Evolutionary conservation across 2,888 invertebrate genomes (phyloP).

Genomic region (Caenorhabditis sp.): DNA sequence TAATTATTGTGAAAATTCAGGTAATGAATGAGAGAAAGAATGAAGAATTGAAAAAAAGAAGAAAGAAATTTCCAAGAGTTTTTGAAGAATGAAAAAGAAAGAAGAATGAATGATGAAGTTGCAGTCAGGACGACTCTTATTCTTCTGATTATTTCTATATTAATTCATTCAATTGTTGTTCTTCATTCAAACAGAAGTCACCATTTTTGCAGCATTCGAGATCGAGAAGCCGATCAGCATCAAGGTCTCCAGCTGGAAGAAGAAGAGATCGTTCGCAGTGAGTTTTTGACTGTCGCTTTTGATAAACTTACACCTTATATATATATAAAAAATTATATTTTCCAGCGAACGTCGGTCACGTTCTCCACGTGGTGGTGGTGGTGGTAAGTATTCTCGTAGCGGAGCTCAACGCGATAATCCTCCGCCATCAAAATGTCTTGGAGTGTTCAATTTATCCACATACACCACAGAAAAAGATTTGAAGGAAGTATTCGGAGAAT

Average conservation of each 20-base stretch:
- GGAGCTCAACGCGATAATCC: constrained; percentile 78
- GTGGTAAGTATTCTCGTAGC: constrained; percentile 11
- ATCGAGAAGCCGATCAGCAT: constrained; percentile 14
- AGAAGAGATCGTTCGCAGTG: constrained; percentile 14
- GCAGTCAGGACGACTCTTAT: not conserved
- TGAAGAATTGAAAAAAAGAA: constrained; percentile 2
- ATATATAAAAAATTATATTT: not conserved
- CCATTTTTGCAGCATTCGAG: constrained; percentile 25
- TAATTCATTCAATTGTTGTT: not conserved
- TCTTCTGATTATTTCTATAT: constrained; percentile 1
- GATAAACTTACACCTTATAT: not conserved
- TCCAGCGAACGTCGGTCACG: constrained; percentile 22
- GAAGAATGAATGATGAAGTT: constrained; percentile 3
- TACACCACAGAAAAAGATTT: constrained; percentile 91
- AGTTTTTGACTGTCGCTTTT: not conserved
- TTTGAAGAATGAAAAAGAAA: constrained; percentile 5
- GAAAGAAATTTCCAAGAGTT: constrained; percentile 3
- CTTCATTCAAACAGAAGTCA: not conserved
- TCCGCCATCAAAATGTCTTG: constrained; percentile 86
- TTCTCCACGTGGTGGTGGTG: constrained; percentile 24
- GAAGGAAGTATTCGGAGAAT: constrained; percentile 89
- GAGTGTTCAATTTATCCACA: constrained; percentile 91
- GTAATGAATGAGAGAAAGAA: not conserved
- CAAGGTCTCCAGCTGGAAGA: constrained; percentile 17
- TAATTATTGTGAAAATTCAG: not conserved